Evolutionary conservation across 2,113 vertebrate species (phyloP).

Genomic region (Pampusana beccarii): DNA sequence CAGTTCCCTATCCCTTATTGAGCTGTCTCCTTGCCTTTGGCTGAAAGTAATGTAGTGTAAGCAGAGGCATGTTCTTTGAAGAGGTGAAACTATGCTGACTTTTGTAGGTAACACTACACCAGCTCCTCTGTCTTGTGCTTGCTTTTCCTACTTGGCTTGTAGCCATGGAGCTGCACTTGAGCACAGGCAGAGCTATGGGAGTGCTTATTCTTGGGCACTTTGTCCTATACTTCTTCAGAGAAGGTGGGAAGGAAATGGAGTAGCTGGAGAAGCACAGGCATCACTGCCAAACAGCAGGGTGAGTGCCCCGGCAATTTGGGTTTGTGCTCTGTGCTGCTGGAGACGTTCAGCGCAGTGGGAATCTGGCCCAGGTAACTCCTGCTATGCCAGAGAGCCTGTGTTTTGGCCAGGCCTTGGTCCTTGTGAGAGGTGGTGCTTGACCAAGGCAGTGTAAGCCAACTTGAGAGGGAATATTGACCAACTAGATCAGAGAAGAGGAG

Average conservation of each 20-base stretch:
- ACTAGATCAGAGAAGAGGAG: neutral
- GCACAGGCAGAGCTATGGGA: neutral
- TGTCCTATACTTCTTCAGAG: neutral
- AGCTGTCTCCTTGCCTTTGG: conserved; percentile 5
- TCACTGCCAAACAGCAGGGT: neutral
- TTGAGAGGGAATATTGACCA: neutral
- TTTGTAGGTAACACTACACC: neutral
- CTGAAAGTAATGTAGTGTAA: neutral
- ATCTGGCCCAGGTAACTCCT: neutral
- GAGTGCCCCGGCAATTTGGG: neutral
- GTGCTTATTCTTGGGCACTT: neutral
- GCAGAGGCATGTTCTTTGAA: neutral
- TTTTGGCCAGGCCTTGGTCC: neutral
- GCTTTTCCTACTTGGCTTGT: neutral
- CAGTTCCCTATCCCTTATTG: neutral
- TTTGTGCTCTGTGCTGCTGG: neutral
- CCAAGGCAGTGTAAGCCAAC: neutral
- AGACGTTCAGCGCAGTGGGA: neutral
- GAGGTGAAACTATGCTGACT: neutral
- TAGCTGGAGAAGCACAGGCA: neutral
- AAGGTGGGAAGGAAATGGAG: neutral
- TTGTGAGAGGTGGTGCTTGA: neutral
- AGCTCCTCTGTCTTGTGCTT: neutral
- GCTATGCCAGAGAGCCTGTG: neutral
- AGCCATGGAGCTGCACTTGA: neutral